phyloP scores from a whole-genome alignment of 2,113 vertebrate genomes.

The Saguinus midas region DNA sequence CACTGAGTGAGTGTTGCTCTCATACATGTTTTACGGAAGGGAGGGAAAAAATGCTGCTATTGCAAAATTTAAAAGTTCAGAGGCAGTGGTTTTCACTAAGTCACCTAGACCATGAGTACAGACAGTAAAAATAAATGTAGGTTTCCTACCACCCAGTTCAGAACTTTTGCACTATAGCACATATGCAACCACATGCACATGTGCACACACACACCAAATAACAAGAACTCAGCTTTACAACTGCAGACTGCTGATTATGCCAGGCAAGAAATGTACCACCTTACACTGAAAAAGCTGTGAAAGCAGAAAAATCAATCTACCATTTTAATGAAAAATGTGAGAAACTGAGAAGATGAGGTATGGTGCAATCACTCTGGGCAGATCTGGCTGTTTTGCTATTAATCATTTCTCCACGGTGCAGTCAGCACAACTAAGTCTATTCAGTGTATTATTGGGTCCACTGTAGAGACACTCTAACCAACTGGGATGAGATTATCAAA shows the following conservation, averaged over 20 bases:
- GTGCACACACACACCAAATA: neutral
- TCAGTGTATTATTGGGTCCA: neutral
- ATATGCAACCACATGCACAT: too few relatives aligned
- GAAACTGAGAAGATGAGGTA: slow-evolving; percentile 56
- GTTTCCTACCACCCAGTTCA: neutral
- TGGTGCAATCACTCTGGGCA: slow-evolving; percentile 55
- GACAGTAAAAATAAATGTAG: neutral
- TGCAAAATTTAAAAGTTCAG: neutral
- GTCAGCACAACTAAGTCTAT: slow-evolving; percentile 56
- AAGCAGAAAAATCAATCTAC: slow-evolving; percentile 75
- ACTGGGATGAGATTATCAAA: slow-evolving; percentile 52
- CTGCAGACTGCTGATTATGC: neutral
- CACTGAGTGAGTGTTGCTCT: neutral
- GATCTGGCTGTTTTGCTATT: slow-evolving; percentile 60
- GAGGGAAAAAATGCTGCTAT: accelerated
- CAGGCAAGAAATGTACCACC: slow-evolving; percentile 51
- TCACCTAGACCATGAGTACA: neutral
- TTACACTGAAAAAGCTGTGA: slow-evolving; percentile 62
- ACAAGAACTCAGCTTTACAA: neutral
- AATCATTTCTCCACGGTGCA: slow-evolving; percentile 30
- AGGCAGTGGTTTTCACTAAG: neutral
- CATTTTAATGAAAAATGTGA: slow-evolving; percentile 72
- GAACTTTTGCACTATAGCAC: neutral
- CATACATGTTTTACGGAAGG: neutral
- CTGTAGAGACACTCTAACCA: slow-evolving; percentile 17